Evolutionary conservation across 2,113 vertebrate genomes (phyloP).

Genomic region (Mobula hypostoma): DNA sequence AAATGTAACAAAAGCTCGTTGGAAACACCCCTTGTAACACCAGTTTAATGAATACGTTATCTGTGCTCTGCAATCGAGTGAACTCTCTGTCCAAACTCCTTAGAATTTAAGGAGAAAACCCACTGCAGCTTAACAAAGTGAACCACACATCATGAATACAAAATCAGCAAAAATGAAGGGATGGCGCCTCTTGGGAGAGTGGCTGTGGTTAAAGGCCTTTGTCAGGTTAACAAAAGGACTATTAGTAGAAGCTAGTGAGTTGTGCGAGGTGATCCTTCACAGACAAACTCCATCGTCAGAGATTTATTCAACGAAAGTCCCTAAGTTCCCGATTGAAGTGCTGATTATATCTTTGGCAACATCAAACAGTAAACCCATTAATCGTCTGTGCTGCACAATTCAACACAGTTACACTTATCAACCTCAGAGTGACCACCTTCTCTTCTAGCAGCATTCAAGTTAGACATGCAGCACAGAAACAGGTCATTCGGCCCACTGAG

Average conservation of each 20-base stretch:
- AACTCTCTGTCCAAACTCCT: not conserved
- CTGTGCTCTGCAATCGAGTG: not conserved
- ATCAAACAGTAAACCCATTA: not conserved
- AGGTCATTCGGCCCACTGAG: too few relatives aligned
- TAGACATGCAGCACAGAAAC: not conserved
- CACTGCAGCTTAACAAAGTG: not conserved
- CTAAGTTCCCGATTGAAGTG: not conserved
- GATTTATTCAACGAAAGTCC: not conserved
- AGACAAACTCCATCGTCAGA: conserved; percentile 11
- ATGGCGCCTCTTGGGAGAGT: not conserved
- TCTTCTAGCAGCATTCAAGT: not conserved
- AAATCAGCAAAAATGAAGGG: not conserved
- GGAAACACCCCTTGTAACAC: not conserved
- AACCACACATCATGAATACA: conserved; percentile 16
- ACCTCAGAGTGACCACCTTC: not conserved
- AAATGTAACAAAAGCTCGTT: not conserved
- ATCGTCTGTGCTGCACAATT: not conserved
- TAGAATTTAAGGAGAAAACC: not conserved
- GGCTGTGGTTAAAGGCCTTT: conserved; percentile 9
- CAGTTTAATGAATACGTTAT: conserved; percentile 5
- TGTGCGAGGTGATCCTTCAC: conserved; percentile 10
- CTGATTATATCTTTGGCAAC: not conserved
- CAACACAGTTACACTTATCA: not conserved
- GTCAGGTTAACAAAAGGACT: not conserved
- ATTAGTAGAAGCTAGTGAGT: not conserved